Percentiles rank a stretch among this genome's conserved stretches.
Conservation (phyloP, 2,797 vertebrate species). For the Sebastes cheni region DNA sequence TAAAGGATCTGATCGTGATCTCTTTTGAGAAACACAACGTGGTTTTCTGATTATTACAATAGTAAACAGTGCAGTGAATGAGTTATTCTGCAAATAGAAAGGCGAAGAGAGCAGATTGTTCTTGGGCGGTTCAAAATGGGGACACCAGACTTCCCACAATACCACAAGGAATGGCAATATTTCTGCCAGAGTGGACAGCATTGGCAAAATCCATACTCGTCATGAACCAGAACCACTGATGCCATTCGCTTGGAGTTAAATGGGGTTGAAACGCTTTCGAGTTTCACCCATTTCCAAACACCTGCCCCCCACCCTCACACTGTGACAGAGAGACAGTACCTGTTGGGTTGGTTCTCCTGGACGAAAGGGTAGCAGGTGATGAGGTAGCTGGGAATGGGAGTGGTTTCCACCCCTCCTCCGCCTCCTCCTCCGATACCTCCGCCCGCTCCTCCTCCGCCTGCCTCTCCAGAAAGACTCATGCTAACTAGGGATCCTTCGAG, state of each 20-base stretch:
- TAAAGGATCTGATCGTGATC: conserved; percentile 31
- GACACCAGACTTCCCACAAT: conserved; percentile 20
- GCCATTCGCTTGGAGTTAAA: background rate
- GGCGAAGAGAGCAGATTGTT: conserved; percentile 8
- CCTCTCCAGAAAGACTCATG: conserved; percentile 90
- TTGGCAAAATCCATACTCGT: background rate
- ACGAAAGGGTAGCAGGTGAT: conserved; percentile 99
- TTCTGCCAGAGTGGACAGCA: background rate
- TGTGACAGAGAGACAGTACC: conserved; percentile 78
- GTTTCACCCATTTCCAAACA: background rate
- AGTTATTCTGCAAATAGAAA: conserved; percentile 29
- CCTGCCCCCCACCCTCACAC: background rate
- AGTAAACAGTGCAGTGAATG: conserved; percentile 22
- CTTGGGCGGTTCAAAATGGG: conserved; percentile 5
- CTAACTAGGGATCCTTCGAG: conserved; percentile 89
- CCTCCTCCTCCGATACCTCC: conserved; percentile 77
- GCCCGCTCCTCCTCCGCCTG: conserved; percentile 71
- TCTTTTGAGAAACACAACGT: conserved; percentile 11
- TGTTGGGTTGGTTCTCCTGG: conserved; percentile 97
- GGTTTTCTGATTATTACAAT: background rate
- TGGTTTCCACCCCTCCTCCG: conserved; percentile 87
- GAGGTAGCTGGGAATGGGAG: conserved; percentile 97
- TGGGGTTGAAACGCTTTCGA: background rate
- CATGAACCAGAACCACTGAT: background rate
- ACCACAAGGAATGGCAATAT: background rate